Percentiles rank a stretch among this genome's conserved stretches.
Conservation (phyloP, 2,113 vertebrate genomes). For the Gopherus evgoodei region DNA sequence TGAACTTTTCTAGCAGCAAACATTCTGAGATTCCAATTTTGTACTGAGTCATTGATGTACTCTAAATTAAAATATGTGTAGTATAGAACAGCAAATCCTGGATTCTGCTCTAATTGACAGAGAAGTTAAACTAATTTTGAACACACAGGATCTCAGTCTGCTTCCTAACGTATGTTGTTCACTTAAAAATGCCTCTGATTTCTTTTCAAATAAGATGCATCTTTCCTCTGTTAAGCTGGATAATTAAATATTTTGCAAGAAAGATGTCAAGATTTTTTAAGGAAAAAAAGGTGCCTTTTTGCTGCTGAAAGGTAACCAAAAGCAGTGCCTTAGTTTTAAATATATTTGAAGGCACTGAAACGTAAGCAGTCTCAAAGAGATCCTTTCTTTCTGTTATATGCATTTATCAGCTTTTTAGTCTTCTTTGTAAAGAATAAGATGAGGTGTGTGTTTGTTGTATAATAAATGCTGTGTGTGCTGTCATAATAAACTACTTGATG, state of each 20-base stretch:
- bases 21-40: conserved; percentile 22
- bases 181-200: conserved; percentile 40
- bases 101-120: conserved; percentile 17
- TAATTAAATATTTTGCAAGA: conserved; percentile 51
- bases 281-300: neutral
- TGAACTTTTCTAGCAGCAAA: conserved; percentile 14
- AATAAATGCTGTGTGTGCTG: neutral
- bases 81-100: conserved; percentile 1
- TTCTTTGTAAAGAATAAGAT: neutral
- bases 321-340: conserved; percentile 30
- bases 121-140: conserved; percentile 43
- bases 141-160: neutral
- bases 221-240: conserved; percentile 42
- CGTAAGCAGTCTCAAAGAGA: neutral
- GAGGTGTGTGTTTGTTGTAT: neutral
- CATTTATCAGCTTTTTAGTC: conserved; percentile 17
- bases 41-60: neutral
- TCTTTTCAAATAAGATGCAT: conserved; percentile 32
- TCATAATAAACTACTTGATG: neutral
- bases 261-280: conserved; percentile 30
- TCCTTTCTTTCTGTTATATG: neutral
- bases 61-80: conserved; percentile 31
- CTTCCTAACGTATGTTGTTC: conserved; percentile 27
- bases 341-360: neutral
- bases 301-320: conserved; percentile 12